Conservation (phyloP, 1,140 invertebrate genomes). For the Hypsibius dujardini region DNA sequence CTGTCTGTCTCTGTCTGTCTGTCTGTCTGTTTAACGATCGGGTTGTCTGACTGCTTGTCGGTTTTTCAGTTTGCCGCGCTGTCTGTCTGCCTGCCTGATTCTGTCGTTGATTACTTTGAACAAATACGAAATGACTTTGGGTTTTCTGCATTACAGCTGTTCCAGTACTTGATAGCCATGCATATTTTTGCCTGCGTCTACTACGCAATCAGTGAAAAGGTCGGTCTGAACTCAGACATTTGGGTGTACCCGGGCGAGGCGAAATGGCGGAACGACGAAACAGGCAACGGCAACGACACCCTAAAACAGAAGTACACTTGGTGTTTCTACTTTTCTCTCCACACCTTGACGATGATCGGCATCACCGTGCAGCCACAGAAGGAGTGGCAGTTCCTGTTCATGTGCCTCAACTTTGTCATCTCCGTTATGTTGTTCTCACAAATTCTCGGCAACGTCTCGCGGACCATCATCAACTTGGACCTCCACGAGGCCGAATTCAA, state of each 20-base stretch:
- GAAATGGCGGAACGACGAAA: constrained; percentile 25
- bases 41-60: no score
- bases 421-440: constrained; percentile 71
- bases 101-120: constrained; percentile 37
- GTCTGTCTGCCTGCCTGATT: constrained; percentile 39
- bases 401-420: constrained; percentile 67
- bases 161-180: constrained; percentile 38
- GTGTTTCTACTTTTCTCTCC: constrained; percentile 89
- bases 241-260: constrained; percentile 46
- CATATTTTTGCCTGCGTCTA: constrained; percentile 94
- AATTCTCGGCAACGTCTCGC: constrained; percentile 78
- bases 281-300: constrained; percentile 21
- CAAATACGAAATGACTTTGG: no score
- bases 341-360: constrained; percentile 83
- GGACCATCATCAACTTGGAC: constrained; percentile 95
- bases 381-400: constrained; percentile 68
- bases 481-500: constrained; percentile 79
- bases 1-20: no score
- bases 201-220: constrained; percentile 70
- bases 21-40: no score
- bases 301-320: constrained; percentile 40
- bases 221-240: constrained; percentile 71
- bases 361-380: constrained; percentile 46
- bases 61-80: no score
- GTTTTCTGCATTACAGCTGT: background rate